phyloP scores from a whole-genome alignment of 2,888 invertebrate genomes.

The Dichetophora obliterata region DNA sequence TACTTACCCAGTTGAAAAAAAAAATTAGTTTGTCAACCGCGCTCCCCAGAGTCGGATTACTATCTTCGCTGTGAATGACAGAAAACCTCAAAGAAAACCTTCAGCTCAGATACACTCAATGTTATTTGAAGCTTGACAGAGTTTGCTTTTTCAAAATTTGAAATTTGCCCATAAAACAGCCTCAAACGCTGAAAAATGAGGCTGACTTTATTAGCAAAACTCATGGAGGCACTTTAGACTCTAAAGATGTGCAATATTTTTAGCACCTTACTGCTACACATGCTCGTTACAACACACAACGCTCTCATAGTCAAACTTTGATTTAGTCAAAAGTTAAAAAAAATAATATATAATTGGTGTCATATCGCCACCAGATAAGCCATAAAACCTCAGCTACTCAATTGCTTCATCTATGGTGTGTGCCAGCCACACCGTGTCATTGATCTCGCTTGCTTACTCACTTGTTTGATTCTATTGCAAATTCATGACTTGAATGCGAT shows the following conservation, averaged over 20 bases:
- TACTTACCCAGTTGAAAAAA: not conserved
- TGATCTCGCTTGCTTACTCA: slow-evolving; percentile 20
- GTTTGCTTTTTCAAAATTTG: not conserved
- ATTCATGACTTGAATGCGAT: slow-evolving; percentile 19
- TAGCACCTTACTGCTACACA: no score
- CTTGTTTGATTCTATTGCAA: slow-evolving; percentile 13
- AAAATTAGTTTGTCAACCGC: not conserved
- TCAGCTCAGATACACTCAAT: not conserved
- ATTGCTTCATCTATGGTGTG: not conserved
- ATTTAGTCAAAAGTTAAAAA: no score
- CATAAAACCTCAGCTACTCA: no score
- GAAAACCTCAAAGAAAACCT: not conserved
- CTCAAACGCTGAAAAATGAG: not conserved
- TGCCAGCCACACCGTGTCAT: slow-evolving; percentile 18
- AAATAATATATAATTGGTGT: no score
- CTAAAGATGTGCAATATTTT: no score
- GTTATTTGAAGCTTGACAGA: not conserved
- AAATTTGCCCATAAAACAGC: not conserved
- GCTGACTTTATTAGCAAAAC: not conserved
- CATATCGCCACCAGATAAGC: not conserved
- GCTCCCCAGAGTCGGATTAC: not conserved
- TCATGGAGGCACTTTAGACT: no score
- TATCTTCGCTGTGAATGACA: not conserved
- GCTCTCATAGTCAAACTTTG: no score
- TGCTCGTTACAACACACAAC: no score